Evolutionary conservation across 2,888 invertebrate species (phyloP).

Genomic region (Oscheius myriophilus): DNA sequence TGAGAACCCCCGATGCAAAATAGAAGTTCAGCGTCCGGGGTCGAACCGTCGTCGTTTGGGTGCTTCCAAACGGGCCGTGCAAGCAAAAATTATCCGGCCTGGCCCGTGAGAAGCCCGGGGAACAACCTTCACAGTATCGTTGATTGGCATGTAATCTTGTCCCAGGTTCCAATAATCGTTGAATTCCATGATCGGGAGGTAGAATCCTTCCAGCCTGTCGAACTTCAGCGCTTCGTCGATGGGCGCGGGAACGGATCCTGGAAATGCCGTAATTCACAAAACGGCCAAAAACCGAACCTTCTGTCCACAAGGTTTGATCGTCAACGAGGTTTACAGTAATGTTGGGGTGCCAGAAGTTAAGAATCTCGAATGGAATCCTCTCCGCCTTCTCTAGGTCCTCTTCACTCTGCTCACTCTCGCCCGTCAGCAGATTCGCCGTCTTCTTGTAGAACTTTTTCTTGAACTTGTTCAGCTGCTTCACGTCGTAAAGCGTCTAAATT

Average conservation of each 20-base stretch:
- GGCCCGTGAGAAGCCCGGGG: too few relatives aligned
- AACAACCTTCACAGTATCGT: conserved; percentile 79
- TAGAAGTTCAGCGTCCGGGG: too few relatives aligned
- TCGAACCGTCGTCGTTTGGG: too few relatives aligned
- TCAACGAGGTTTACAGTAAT: conserved; percentile 92
- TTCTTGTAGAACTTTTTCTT: conserved; percentile 86
- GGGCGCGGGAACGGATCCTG: conserved; percentile 51
- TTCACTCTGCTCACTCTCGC: conserved; percentile 74
- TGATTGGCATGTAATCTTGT: conserved; percentile 82
- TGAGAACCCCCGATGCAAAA: too few relatives aligned
- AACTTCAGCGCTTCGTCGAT: conserved; percentile 57
- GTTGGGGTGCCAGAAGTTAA: conserved; percentile 99
- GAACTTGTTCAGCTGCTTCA: conserved; percentile 73
- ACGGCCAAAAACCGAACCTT: conserved; percentile 75
- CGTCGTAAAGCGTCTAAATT: conserved; percentile 46
- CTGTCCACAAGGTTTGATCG: conserved; percentile 93
- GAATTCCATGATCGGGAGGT: conserved; percentile 90
- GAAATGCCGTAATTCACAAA: neutral
- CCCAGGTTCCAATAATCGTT: conserved; percentile 99
- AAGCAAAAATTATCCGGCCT: too few relatives aligned
- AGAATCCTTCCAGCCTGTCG: conserved; percentile 83
- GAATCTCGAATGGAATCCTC: conserved; percentile 74
- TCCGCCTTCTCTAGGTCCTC: conserved; percentile 75
- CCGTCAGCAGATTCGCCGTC: conserved; percentile 94
- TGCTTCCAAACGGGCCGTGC: too few relatives aligned